Percentiles rank a stretch among this genome's conserved stretches.
Conservation (phyloP, 2,797 vertebrate species). For the Scleropages formosus region DNA sequence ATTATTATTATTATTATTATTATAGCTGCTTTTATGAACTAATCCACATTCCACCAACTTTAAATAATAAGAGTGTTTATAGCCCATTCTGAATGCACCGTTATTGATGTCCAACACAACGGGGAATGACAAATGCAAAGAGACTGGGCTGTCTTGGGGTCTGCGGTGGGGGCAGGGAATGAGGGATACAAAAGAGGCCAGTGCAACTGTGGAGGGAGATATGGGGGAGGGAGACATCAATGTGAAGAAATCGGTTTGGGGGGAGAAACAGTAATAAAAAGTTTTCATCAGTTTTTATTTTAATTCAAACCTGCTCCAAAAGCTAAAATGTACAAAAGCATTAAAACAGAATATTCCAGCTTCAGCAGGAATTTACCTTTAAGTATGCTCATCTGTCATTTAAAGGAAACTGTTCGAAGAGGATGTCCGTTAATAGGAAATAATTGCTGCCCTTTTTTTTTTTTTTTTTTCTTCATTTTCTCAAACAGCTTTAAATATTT, state of each 20-base stretch:
- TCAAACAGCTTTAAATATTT: no score
- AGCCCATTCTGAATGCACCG: neutral
- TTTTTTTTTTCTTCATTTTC: no score
- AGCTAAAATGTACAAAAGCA: no score
- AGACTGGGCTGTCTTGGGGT: slow-evolving; percentile 10
- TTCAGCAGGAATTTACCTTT: no score
- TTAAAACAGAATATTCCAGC: no score
- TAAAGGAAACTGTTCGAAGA: no score
- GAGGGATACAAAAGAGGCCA: slow-evolving; percentile 9
- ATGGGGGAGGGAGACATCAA: neutral
- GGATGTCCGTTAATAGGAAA: no score
- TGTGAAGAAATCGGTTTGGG: neutral
- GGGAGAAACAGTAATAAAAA: neutral
- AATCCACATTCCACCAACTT: neutral
- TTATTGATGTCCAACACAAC: neutral
- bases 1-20: no score
- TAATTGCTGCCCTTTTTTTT: no score
- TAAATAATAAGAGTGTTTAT: slow-evolving; percentile 2
- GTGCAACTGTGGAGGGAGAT: slow-evolving; percentile 9
- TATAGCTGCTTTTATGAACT: no score
- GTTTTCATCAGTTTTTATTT: neutral
- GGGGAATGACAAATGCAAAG: neutral
- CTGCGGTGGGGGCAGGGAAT: slow-evolving; percentile 24
- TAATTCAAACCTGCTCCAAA: no score
- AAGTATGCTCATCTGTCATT: no score